Evolutionary conservation across 2,797 vertebrate genomes (phyloP), one percentile per base, ranked within the genome.

Genomic region (Sebastes melanostomus): DNA sequence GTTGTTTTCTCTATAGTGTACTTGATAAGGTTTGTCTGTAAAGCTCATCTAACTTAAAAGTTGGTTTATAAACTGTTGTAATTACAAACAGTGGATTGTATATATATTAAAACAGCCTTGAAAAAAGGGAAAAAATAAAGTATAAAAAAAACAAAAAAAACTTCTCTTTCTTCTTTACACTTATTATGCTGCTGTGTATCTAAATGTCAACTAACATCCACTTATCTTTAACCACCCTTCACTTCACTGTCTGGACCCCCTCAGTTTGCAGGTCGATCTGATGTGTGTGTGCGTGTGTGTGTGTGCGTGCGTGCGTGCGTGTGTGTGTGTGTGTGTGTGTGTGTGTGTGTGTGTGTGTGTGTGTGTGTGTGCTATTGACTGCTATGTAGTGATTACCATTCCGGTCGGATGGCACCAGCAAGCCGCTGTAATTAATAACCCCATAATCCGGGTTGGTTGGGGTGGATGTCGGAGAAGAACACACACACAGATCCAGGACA

Each of bases 391-490:
- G 95, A 96, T 96, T 96, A 96, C 94, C 94, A 95, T 94, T 90
- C 93, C 92, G 92, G 93, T 94, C 92, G 94, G 94, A 96, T 95
- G 95, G 93, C 95, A 96, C 92, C 91, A 92, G 94, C 92, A 91
- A 93, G 92, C 90, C 92, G 91, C 86, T 95, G 93, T 96, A 96
- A 96, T 96, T 96, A 96, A 96, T 96, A 96, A 95, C 94, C 94
- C 90, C 91, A 90, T 96, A 95, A 96, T 95, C 95, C 95, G 90
- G 88, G 92, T 91, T 93, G 87, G 38, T 42, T 42, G 38, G 93
- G 90, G 91, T 92, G 90, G 87, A 92, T 90, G 92, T 94, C 93
- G 93, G 88, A 61, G 78, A 86, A 86, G 92, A 93, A 91, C 89
- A 89, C 87, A 88, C 85, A 84, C 77, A 84, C 77, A 82, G 85